Conservation (phyloP, 2,797 vertebrate species). For the Cyprinodon diabolis region DNA sequence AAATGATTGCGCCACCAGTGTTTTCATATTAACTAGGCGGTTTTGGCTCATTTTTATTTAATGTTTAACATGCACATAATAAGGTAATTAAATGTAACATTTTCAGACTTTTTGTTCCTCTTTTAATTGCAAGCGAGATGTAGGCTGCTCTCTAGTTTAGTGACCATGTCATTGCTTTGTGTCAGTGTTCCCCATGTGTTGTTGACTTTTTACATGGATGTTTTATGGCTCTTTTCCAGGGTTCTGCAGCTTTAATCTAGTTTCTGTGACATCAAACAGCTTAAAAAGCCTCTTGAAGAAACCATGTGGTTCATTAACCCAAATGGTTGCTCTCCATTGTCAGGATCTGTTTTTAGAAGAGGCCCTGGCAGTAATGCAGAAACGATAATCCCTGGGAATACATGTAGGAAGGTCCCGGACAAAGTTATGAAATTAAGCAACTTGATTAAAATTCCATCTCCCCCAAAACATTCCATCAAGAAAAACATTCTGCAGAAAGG, state of each 20-base stretch:
- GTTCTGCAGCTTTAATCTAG: conserved; percentile 59
- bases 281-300: conserved; percentile 38
- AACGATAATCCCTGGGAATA: conserved; percentile 5
- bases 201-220: conserved; percentile 53
- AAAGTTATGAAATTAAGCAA: conserved; percentile 26
- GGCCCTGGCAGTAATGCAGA: conserved; percentile 19
- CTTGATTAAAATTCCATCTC: conserved; percentile 27
- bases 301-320: conserved; percentile 61
- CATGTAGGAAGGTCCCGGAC: not conserved
- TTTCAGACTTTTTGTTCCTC: too few relatives aligned
- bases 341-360: conserved; percentile 53
- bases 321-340: conserved; percentile 53
- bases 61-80: too few relatives aligned
- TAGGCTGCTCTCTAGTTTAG: conserved; percentile 28
- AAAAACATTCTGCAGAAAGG: conserved; percentile 19
- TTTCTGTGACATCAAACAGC: conserved; percentile 63
- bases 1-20: too few relatives aligned
- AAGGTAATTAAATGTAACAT: too few relatives aligned
- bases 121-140: not conserved
- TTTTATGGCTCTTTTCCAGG: conserved; percentile 57
- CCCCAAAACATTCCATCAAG: conserved; percentile 13
- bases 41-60: too few relatives aligned
- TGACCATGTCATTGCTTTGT: conserved; percentile 23
- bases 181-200: conserved; percentile 43
- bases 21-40: too few relatives aligned